Conservation (phyloP, 2,797 vertebrate genomes). For the Hypotaenidia okinawae region DNA sequence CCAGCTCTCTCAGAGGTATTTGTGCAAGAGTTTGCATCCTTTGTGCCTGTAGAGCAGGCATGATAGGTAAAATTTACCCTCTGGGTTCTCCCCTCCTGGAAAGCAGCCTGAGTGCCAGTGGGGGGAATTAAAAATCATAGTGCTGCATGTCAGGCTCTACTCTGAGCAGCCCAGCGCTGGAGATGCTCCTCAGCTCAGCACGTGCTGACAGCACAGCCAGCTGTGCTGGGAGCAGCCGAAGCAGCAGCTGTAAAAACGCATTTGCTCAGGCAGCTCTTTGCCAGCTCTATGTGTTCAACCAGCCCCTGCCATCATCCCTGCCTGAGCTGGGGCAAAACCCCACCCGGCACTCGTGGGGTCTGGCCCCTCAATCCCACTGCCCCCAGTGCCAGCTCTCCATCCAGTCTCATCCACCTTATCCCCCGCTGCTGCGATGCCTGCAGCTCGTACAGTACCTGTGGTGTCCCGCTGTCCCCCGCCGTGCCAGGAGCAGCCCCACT, state of each 20-base stretch:
- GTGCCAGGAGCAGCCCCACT: not conserved
- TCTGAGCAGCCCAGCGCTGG: not conserved
- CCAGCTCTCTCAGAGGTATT: not conserved
- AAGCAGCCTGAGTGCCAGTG: not conserved
- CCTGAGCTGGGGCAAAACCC: not conserved
- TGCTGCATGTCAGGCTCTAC: not conserved
- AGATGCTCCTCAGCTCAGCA: not conserved
- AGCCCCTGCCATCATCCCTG: not conserved
- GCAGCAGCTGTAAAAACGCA: not conserved
- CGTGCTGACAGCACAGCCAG: not conserved
- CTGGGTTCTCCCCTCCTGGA: rapidly evolving
- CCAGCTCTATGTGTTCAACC: rapidly evolving
- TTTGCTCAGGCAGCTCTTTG: not conserved
- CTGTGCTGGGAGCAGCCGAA: rapidly evolving
- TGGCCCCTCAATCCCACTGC: rapidly evolving
- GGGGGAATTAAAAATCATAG: not conserved
- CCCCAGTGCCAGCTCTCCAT: not conserved
- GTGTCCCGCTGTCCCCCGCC: not conserved
- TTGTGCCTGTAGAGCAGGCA: no score
- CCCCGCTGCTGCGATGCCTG: rapidly evolving
- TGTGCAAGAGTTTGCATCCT: not conserved
- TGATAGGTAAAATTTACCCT: not conserved
- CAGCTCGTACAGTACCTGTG: not conserved
- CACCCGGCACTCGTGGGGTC: rapidly evolving
- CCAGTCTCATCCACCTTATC: not conserved